Evolutionary conservation across 2,888 invertebrate species (phyloP).

Genomic region (Criorhina ranunculi): DNA sequence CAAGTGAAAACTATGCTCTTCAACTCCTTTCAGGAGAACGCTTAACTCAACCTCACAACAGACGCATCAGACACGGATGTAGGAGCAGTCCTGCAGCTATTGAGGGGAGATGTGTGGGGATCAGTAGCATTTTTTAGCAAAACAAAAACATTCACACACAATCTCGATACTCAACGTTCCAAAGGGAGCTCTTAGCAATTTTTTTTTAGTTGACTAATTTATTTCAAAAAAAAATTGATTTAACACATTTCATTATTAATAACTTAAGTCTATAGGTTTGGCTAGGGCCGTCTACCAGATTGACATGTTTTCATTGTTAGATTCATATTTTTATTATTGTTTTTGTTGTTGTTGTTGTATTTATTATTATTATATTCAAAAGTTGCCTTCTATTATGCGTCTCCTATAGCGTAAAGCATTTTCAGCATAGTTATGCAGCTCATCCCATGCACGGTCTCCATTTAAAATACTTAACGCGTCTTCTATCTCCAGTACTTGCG

Average conservation of each 20-base stretch:
- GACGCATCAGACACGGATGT: slow-evolving; percentile 8
- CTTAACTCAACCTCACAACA: slow-evolving; percentile 18
- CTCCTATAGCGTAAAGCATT: too few relatives aligned
- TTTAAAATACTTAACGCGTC: slow-evolving; percentile 12
- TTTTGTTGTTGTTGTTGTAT: too few relatives aligned
- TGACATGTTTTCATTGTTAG: too few relatives aligned
- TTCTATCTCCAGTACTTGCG: slow-evolving; percentile 18
- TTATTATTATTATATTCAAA: too few relatives aligned
- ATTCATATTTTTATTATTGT: too few relatives aligned
- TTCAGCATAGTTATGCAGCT: neutral
- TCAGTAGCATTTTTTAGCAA: slow-evolving; percentile 33
- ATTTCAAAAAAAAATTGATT: too few relatives aligned
- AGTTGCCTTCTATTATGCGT: too few relatives aligned
- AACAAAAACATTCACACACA: slow-evolving; percentile 37
- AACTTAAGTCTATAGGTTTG: slow-evolving; percentile 10
- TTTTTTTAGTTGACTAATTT: too few relatives aligned
- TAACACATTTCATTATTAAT: too few relatives aligned
- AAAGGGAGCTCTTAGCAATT: slow-evolving; percentile 31
- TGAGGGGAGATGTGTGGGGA: neutral
- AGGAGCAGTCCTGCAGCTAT: slow-evolving; percentile 20
- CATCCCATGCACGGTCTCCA: neutral
- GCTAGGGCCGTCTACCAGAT: slow-evolving; percentile 17
- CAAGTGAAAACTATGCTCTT: slow-evolving; percentile 2
- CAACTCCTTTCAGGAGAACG: neutral
- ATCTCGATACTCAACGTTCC: slow-evolving; percentile 26